Base-by-base conservation (phyloP, 2,113 vertebrate species). In the Tachysurus fulvidraco region DNA sequence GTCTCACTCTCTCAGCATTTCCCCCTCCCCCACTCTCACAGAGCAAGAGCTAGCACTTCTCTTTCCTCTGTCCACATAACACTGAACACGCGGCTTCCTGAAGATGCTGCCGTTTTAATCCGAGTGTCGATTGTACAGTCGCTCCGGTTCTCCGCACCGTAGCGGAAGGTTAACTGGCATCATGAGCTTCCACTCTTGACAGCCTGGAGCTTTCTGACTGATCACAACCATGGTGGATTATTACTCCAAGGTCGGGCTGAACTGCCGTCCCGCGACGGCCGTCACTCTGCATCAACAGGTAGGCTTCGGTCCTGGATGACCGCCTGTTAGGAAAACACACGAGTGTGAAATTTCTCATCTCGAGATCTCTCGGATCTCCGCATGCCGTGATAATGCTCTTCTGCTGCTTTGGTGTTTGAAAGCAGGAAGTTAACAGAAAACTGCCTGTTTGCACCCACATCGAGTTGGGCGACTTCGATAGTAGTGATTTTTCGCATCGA, bases 11-110 rank as follows among this genome's bases (percentile, higher is more conserved):
- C 60, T 54, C 74, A 88, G 59, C 87, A 21, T 64, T 36, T 73
- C 46, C 36, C 60, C 77, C 79, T 16, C 57, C 50, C 74, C 54
- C 59, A 30, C 79, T n/a, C 17, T 12, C 23, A 92, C 90, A 80
- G 73, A 91, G 86, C 83, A 87, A 86, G 73, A 91, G 86, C 83
- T 86, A 86, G 77, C 90, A 93, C 92, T 94, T 95, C 93, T 93
- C 85, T 90, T 95, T 94, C 91, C 88, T 41, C 91, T 90, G 90
- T 74, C 82, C 86, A 88, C 83, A 83, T 79, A 71, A 64, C 25
- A 50, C 90, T 89, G 91, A 91, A 85, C 87, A 82, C 88, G 83
- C 93, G 83, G 92, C 89, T 44, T 28, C 57, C 50, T 36, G 85
- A 12, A 14, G 80, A 86, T 88, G 86, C 59, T 83, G n/a, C 74